Evolutionary conservation across 2,888 invertebrate genomes (phyloP).

Genomic region (Steromphala cineraria): DNA sequence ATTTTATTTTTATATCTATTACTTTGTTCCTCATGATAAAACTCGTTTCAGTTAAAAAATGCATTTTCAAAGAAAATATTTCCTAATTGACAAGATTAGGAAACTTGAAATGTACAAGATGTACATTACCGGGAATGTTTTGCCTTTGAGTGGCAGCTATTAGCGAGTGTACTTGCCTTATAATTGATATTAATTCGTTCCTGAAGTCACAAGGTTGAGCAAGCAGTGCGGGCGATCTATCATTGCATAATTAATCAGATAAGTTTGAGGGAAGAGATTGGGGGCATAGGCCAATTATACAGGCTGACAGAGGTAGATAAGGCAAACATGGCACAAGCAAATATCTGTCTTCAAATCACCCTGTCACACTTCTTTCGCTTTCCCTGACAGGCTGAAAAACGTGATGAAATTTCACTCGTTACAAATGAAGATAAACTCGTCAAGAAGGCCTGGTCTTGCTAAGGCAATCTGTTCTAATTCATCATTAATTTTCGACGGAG

Average conservation of each 20-base stretch:
- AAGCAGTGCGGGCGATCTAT: neutral
- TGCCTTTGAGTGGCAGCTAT: too few relatives aligned
- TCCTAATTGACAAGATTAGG: too few relatives aligned
- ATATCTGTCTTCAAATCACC: neutral
- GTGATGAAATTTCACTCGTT: neutral
- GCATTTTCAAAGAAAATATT: too few relatives aligned
- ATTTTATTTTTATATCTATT: too few relatives aligned
- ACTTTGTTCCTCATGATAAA: too few relatives aligned
- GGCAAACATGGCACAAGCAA: neutral
- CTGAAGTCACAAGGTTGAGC: neutral
- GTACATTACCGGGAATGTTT: too few relatives aligned
- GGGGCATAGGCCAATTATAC: neutral
- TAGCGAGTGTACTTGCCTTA: neutral
- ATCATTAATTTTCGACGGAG: neutral
- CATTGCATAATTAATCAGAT: constrained; percentile 6
- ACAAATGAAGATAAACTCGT: neutral
- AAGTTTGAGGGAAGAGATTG: neutral
- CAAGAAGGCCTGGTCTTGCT: neutral
- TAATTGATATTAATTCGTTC: constrained; percentile 1
- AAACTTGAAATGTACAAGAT: too few relatives aligned
- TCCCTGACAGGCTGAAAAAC: neutral
- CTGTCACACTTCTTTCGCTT: neutral
- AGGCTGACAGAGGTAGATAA: neutral
- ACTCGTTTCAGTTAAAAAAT: too few relatives aligned
- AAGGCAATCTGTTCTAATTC: neutral